These are phyloP conservation scores for Parthenolecanium corni DNA, from an alignment of 2,888 invertebrate genomes.

Conservation along the genomic window DNA sequence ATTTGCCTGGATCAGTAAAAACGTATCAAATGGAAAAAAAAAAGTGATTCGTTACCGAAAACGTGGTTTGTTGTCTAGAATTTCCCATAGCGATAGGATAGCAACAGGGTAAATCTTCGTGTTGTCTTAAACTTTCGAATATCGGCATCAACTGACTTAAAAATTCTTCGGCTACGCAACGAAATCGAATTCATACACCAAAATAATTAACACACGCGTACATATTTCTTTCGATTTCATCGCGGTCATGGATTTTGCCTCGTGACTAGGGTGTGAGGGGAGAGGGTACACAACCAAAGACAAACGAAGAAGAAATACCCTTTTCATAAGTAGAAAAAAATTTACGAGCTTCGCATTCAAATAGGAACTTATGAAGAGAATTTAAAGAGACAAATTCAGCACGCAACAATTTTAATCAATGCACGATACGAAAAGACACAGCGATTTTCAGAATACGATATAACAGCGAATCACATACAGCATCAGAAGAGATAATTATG, in stretches of 20 bases:
- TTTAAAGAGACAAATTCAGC: too few relatives aligned
- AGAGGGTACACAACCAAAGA: not conserved
- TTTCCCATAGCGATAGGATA: conserved; percentile 55
- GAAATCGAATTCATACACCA: not conserved
- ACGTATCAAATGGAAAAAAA: conserved; percentile 2
- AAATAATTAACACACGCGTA: not conserved
- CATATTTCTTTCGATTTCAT: not conserved
- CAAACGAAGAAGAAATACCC: too few relatives aligned
- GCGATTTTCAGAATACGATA: too few relatives aligned
- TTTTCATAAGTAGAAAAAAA: too few relatives aligned
- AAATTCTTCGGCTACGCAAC: conserved; percentile 70
- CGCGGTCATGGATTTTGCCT: conserved; percentile 16
- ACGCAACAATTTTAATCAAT: too few relatives aligned
- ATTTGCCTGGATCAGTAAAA: not conserved
- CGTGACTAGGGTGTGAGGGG: too few relatives aligned
- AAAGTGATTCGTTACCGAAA: conserved; percentile 29
- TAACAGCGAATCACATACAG: too few relatives aligned
- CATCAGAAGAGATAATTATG: too few relatives aligned
- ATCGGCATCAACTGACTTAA: conserved; percentile 91
- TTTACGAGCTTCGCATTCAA: too few relatives aligned
- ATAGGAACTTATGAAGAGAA: too few relatives aligned
- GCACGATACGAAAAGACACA: too few relatives aligned
- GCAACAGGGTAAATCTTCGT: conserved; percentile 81
- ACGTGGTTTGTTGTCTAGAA: conserved; percentile 30
- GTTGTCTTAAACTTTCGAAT: conserved; percentile 83